These are phyloP conservation scores for Calidris pygmaea DNA, from an alignment of 2,113 vertebrate species.

Conservation along the genomic window DNA sequence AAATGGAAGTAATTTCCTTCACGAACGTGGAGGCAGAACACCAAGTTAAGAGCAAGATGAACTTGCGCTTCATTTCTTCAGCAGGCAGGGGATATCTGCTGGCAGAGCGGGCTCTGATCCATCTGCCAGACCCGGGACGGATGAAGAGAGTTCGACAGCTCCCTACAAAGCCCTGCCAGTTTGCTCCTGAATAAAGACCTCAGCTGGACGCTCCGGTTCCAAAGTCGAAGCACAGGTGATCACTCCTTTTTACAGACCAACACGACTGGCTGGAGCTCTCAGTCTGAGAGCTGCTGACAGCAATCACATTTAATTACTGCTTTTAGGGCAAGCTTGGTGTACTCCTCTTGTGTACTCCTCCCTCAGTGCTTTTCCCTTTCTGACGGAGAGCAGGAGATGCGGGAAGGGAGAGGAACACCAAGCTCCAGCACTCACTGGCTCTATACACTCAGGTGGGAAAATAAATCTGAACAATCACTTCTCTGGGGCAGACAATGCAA, in stretches of 20 bases:
- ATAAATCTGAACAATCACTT: not conserved
- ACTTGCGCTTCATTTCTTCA: not conserved
- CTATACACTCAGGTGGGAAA: not conserved
- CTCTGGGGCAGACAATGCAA: not conserved
- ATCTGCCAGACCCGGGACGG: not conserved
- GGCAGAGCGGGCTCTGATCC: not conserved
- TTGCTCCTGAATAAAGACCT: not conserved
- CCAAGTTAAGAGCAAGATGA: not conserved
- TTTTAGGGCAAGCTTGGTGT: not conserved
- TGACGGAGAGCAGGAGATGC: not conserved
- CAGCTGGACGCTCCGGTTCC: not conserved
- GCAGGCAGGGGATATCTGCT: not conserved
- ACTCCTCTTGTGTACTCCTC: not conserved
- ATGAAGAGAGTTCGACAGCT: not conserved
- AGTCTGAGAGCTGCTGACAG: not conserved
- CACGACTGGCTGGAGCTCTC: not conserved
- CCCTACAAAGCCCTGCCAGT: not conserved
- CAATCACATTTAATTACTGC: not conserved
- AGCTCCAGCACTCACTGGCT: not conserved
- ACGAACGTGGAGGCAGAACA: not conserved
- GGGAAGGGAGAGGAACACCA: not conserved
- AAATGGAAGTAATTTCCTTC: not conserved
- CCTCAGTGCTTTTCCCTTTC: not conserved
- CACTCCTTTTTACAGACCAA: not conserved
- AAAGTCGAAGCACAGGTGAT: not conserved